A percentile compares a stretch with the other conserved stretches of the same genome.
These are phyloP conservation scores for Cynopterus sphinx DNA, from an alignment of 2,797 vertebrate genomes.

Conservation along the genomic window DNA sequence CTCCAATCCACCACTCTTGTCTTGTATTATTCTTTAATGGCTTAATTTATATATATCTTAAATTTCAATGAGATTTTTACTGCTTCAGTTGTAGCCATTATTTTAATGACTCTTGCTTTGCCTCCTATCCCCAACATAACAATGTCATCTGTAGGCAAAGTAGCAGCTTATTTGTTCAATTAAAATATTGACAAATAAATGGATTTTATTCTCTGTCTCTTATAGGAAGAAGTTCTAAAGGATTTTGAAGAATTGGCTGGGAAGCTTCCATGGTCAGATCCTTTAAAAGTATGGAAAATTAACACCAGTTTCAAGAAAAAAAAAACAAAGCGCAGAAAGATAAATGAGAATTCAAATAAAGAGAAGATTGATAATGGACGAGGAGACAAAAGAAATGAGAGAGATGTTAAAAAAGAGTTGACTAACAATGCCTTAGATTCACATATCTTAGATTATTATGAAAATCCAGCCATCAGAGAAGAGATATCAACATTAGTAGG, in stretches of 20 bases:
- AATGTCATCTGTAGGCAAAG: background rate
- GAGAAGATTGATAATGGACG: slow-evolving; percentile 67
- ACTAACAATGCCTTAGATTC: slow-evolving; percentile 46
- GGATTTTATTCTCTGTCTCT: slow-evolving; percentile 64
- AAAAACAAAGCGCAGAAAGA: slow-evolving; percentile 89
- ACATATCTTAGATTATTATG: slow-evolving; percentile 37
- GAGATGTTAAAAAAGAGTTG: background rate
- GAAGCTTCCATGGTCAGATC: slow-evolving; percentile 90
- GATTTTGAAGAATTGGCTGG: slow-evolving; percentile 92
- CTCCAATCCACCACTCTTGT: background rate
- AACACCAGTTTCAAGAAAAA: slow-evolving; percentile 95
- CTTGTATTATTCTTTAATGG: background rate
- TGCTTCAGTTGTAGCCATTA: background rate
- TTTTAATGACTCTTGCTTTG: background rate
- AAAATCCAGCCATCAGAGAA: slow-evolving; percentile 61
- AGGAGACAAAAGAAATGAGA: slow-evolving; percentile 64
- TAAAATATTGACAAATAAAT: slow-evolving; percentile 42
- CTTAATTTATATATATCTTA: background rate
- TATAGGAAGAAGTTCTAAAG: slow-evolving; percentile 93
- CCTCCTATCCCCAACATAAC: background rate
- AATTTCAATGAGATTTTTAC: slow-evolving; percentile 4
- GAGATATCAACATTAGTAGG: slow-evolving; percentile 58
- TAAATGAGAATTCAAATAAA: slow-evolving; percentile 70
- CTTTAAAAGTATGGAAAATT: slow-evolving; percentile 93
- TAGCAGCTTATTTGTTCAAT: slow-evolving; percentile 36